Evolutionary conservation across 1,140 invertebrate species (phyloP), one percentile per base, ranked within the genome.

Genomic region (Euura saliciscinereae): DNA sequence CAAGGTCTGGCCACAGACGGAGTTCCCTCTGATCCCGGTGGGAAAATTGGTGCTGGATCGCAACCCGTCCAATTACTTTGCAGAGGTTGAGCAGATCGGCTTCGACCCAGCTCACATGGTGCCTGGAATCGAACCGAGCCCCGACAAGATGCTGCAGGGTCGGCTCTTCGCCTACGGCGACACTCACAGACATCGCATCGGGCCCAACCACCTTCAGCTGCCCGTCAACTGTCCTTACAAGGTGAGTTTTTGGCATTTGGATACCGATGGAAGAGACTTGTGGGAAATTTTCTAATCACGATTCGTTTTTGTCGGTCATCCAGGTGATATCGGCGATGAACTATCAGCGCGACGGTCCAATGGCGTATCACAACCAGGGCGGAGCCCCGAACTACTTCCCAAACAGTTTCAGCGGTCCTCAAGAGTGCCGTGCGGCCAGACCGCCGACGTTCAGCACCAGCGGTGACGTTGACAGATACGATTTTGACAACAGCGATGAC

Each of bases 61-160:
- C 66, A 98, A 98, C 85, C 95, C 97, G 2, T 92, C 91, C 74
- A 99, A 99, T 84, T 98, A 98, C 85, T 98, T 98, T 85, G 91
- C 95, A 65, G 96, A 98, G 83, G 93, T 99, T 5, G 98, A 99
- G 85, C 98, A 99, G 88, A 88, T 96, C 67, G 97, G 97, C 3
- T 99, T 99, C 85, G 93, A 93, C 79, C 98, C 98, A 0, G 92
- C 96, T 42, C 95, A 99, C 82, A 82, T 99, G 87, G 92, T 97
- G 70, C 97, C 97, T 45, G 94, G 97, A 13, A 97, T 99, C 82
- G 93, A 96, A 82, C 90, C 95, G 10, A 96, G 95, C 44, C 97
- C 96, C 0, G 98, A 99, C 81, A 98, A 97, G 89, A 96, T 99
- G 95, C 88, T 99, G 74, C 96, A 97, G 87, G 97, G 96, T 59